phyloP scores from a whole-genome alignment of 1,140 invertebrate species.

The Meloidogyne chitwoodi region DNA sequence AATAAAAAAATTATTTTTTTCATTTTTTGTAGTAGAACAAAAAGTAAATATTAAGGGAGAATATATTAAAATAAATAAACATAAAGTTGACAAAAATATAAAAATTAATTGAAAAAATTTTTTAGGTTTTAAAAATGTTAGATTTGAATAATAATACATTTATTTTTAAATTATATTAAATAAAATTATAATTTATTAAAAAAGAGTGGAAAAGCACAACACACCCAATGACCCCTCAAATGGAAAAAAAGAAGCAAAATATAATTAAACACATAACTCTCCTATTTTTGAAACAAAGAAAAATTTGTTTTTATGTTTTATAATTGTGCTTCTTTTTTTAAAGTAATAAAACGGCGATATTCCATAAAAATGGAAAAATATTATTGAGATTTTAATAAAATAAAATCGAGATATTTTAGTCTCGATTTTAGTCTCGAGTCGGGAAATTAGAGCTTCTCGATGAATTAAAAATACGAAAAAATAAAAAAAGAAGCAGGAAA shows the following conservation, averaged over 20 bases:
- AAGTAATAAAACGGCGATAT: neutral
- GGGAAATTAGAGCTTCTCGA: no score
- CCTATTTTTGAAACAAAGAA: neutral
- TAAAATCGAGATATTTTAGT: no score
- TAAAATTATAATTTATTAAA: no score
- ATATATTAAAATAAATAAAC: neutral
- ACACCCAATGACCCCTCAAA: no score
- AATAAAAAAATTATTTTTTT: neutral
- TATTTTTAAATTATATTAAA: neutral
- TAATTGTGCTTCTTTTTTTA: neutral
- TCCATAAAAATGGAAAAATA: no score
- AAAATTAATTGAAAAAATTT: neutral
- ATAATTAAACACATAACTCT: no score
- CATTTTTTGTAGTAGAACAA: neutral
- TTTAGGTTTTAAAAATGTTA: neutral
- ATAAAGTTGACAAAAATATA: neutral
- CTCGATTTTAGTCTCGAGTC: no score
- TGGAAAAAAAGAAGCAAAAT: no score
- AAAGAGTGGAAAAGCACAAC: no score
- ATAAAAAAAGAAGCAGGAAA: no score
- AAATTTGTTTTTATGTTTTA: neutral
- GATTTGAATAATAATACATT: neutral
- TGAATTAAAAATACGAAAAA: no score
- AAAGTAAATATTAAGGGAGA: neutral
- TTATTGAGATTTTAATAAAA: no score